Percentiles rank a stretch among this genome's conserved stretches.
Evolutionary conservation across 2,797 vertebrate genomes (phyloP).

Genomic region (Tragelaphus oryx): DNA sequence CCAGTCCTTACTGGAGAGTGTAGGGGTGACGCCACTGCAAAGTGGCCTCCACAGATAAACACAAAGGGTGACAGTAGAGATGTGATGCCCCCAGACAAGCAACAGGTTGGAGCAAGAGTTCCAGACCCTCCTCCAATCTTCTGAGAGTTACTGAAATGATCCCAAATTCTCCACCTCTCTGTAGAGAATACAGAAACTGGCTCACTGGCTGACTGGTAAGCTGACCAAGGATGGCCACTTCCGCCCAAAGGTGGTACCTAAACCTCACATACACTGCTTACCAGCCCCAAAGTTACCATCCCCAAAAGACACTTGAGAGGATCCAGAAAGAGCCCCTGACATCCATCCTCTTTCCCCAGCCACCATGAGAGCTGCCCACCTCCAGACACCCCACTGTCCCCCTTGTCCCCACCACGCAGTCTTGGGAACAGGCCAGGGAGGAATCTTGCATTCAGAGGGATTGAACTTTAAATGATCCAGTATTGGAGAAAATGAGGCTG

Average conservation of each 20-base stretch:
- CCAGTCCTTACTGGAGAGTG: not conserved
- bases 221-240: not conserved
- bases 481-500: not conserved
- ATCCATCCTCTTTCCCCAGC: not conserved
- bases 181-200: not conserved
- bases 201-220: too few relatives aligned
- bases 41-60: not conserved
- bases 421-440: not conserved
- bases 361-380: not conserved
- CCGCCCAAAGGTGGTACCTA: not conserved
- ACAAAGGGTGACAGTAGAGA: not conserved
- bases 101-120: not conserved
- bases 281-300: not conserved
- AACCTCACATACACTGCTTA: not conserved
- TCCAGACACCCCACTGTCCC: not conserved
- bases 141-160: not conserved
- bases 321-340: not conserved
- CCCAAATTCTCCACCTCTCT: not conserved
- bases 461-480: not conserved
- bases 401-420: not conserved
- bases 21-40: accelerated
- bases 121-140: not conserved
- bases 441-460: not conserved
- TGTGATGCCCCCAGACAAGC: not conserved
- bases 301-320: not conserved